Evolutionary conservation across 2,888 invertebrate species (phyloP).

Genomic region (Anticlea derivata): DNA sequence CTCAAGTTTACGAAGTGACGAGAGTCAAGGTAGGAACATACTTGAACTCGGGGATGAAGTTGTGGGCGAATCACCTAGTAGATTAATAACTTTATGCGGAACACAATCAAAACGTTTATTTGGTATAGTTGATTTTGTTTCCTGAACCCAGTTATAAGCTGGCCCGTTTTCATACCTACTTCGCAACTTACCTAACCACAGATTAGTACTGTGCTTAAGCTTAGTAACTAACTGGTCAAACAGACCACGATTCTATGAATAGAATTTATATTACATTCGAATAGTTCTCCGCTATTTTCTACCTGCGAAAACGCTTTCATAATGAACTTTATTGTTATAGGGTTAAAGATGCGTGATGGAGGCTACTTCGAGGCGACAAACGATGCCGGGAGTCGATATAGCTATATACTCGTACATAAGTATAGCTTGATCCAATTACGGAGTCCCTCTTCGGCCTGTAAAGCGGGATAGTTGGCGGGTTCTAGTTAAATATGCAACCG

Average conservation of each 20-base stretch:
- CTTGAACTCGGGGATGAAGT: too few species aligned
- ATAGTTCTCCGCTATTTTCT: constrained; percentile 23
- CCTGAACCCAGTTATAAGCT: constrained; percentile 28
- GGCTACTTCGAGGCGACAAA: constrained; percentile 18
- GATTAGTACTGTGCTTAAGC: too few species aligned
- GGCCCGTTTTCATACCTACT: constrained; percentile 36
- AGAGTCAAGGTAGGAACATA: too few species aligned
- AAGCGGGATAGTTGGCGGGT: constrained; percentile 48
- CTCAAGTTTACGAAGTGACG: too few species aligned
- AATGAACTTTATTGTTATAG: constrained; percentile 26
- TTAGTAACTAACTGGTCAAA: too few species aligned
- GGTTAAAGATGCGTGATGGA: constrained; percentile 11
- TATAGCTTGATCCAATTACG: constrained; percentile 54
- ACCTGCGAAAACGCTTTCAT: constrained; percentile 16
- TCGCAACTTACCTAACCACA: too few species aligned
- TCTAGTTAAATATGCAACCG: constrained; percentile 63
- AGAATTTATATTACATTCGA: constrained; percentile 31
- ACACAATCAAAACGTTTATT: constrained; percentile 34
- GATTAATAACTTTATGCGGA: constrained; percentile 22
- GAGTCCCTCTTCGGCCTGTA: constrained; percentile 37
- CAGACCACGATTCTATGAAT: constrained; percentile 20
- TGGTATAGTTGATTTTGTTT: constrained; percentile 33
- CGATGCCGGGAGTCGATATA: constrained; percentile 38
- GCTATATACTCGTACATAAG: too few species aligned
- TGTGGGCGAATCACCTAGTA: constrained; percentile 4